Base-by-base conservation (phyloP, 2,888 invertebrate species). In the Blastobasis lacticolella region DNA sequence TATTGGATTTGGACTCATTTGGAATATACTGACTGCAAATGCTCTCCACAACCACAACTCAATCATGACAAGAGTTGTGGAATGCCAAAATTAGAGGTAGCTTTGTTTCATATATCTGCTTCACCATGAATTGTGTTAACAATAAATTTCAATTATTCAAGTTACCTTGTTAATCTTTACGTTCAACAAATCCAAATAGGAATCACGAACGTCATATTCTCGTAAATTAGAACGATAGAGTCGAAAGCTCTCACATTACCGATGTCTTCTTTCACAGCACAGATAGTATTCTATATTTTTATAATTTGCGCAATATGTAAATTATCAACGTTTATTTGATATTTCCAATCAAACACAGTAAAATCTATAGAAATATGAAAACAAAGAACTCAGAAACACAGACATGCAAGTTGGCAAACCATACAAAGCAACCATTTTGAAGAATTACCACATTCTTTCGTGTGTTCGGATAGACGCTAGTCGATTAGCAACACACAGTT, bases 391-490 rank as follows among this genome's bases (percentile, higher is more conserved):
- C 70, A 75, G 77, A 80, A 85, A 82, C 84, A 84, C 83, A 82
- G 86, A 87, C 85, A 84, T 85, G 85, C 88, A 89, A 89, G 88
- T 89, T 89, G 90, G 89, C 89, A 90, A 90, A 89, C 89, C 88
- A 87, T 87, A 88, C 89, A 86, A 86, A 90, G 91, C 91, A 90
- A 92, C 92, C 92, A 92, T 92, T 91, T 92, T 92, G 91, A 87
- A 88, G 86, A 91, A 92, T 91, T 92, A 91, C 91, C 91, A 91
- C 91, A 91, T 91, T 92, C 91, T 90, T 88, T 85, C 78, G 79
- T 76, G 77, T 77, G 82, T 81, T 81, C 79, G 58, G 67, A 76
- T 75, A 78, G 23, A 23, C 23, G 23, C 23, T 23, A 23, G 23
- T 23, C 23, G 23, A 23, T 23, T 23, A 23, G 23, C 23, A 23